phyloP scores from a whole-genome alignment of 1,140 invertebrate genomes.

The Bombyx mandarina region DNA sequence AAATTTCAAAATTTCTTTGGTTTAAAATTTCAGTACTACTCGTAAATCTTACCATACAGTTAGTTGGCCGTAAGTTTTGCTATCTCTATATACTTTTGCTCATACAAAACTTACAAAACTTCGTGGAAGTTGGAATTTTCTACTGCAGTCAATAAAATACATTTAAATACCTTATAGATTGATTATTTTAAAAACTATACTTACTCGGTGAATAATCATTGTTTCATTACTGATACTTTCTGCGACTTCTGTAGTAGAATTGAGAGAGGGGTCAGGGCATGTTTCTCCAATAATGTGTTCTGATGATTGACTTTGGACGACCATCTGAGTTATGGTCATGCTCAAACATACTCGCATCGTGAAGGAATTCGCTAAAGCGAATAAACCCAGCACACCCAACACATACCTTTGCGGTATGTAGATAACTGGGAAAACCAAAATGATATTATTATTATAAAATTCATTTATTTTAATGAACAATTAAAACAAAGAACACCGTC shows the following conservation, averaged over 20 bases:
- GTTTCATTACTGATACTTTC: constrained; percentile 11
- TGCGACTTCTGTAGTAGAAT: neutral
- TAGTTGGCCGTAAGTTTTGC: too few relatives aligned
- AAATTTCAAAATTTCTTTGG: too few relatives aligned
- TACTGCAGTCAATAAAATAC: too few relatives aligned
- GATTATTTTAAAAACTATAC: neutral
- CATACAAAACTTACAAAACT: too few relatives aligned
- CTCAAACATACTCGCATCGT: constrained; percentile 89
- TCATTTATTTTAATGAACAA: too few relatives aligned
- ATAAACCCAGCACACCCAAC: constrained; percentile 84
- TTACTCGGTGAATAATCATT: constrained; percentile 15
- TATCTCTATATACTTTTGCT: too few relatives aligned
- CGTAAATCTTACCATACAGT: too few relatives aligned
- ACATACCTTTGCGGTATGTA: constrained; percentile 80
- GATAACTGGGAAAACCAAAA: constrained; percentile 62
- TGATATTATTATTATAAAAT: too few relatives aligned
- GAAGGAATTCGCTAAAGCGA: constrained; percentile 87
- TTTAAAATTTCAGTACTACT: too few relatives aligned
- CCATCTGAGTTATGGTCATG: constrained; percentile 92
- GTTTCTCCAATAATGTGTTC: constrained; percentile 49
- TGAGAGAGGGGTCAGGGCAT: constrained; percentile 34
- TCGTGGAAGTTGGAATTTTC: too few relatives aligned
- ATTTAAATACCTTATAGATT: too few relatives aligned
- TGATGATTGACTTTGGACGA: constrained; percentile 34
- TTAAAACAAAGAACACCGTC: too few relatives aligned